Conservation (phyloP, 2,113 vertebrate genomes). For the Lutjanus erythropterus region DNA sequence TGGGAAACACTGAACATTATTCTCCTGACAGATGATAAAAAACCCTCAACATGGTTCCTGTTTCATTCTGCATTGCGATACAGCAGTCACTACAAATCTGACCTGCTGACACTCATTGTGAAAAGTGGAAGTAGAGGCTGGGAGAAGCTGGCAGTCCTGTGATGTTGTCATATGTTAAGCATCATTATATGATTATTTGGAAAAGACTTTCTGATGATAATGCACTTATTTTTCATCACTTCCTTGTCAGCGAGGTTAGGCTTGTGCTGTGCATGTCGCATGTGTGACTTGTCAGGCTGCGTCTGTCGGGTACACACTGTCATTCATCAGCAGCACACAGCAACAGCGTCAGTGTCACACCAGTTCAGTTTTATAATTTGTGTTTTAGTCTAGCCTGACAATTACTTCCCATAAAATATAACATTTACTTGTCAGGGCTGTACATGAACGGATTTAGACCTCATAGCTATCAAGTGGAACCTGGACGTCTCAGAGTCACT, state of each 20-base stretch:
- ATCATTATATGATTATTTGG: background rate
- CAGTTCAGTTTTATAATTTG: too few relatives aligned
- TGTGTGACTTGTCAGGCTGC: too few relatives aligned
- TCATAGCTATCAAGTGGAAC: background rate
- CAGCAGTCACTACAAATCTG: background rate
- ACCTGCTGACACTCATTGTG: background rate
- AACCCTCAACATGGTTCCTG: background rate
- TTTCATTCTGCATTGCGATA: background rate
- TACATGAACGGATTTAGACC: background rate
- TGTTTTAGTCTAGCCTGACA: too few relatives aligned
- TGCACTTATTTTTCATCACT: too few relatives aligned
- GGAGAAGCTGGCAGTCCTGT: background rate
- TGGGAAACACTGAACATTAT: too few relatives aligned
- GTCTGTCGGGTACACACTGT: too few relatives aligned
- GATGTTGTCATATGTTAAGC: background rate
- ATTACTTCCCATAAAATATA: background rate
- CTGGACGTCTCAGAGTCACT: background rate
- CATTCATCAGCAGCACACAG: too few relatives aligned
- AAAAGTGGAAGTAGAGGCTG: background rate
- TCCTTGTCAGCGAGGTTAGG: too few relatives aligned
- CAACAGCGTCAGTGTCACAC: too few relatives aligned
- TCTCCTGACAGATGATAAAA: background rate
- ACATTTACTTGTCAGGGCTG: background rate
- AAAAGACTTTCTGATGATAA: too few relatives aligned
- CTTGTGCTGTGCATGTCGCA: background rate